Conservation (phyloP, 1,140 invertebrate species). For the Brachionus paranguensis region DNA sequence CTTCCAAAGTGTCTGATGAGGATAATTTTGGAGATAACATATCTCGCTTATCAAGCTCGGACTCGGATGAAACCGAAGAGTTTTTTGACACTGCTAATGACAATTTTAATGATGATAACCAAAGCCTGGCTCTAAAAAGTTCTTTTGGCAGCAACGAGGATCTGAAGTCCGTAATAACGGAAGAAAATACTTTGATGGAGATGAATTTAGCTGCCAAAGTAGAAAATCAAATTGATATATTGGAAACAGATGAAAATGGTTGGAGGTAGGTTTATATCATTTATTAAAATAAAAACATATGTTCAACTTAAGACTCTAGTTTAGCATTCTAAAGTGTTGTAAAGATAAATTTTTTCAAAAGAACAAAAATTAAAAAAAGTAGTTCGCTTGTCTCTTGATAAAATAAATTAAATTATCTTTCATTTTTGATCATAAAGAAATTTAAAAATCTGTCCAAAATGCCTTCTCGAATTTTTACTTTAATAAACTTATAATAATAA, state of each 20-base stretch:
- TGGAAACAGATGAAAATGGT: constrained; percentile 4
- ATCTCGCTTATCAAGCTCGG: neutral
- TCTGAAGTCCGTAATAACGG: neutral
- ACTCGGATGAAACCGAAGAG: neutral
- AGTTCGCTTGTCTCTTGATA: no score
- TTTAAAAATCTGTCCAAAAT: no score
- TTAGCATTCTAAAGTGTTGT: neutral
- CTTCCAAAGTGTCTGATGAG: neutral
- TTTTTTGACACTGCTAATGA: constrained; percentile 29
- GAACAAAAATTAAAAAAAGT: neutral
- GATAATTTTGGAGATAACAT: neutral
- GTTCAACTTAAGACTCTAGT: neutral
- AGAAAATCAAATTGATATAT: neutral
- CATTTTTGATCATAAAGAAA: no score
- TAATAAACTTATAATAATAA: no score
- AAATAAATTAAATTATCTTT: no score
- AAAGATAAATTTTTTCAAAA: neutral
- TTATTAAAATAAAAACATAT: neutral
- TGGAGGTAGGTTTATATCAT: neutral
- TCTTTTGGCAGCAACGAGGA: neutral
- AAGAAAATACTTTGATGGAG: neutral
- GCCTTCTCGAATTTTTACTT: no score
- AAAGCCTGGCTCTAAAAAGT: neutral
- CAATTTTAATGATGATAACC: neutral
- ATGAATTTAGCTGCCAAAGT: neutral